These are phyloP conservation scores for Biston stratarius DNA, from an alignment of 2,888 invertebrate genomes.

Conservation along the genomic window DNA sequence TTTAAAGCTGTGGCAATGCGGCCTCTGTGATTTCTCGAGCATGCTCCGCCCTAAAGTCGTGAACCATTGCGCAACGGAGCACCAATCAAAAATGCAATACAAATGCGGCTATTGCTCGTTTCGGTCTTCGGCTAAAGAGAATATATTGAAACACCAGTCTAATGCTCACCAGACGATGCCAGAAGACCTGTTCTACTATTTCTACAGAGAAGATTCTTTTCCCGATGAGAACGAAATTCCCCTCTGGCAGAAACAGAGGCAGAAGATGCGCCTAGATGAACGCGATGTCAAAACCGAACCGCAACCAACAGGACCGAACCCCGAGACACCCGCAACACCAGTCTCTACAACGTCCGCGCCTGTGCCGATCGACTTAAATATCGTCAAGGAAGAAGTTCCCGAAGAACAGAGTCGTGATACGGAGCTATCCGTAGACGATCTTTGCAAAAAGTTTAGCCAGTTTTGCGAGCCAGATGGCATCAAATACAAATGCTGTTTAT, in stretches of 20 bases:
- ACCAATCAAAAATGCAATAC: slow-evolving; percentile 89
- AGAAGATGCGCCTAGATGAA: slow-evolving; percentile 49
- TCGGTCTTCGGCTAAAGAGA: slow-evolving; percentile 79
- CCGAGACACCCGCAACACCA: slow-evolving; percentile 21
- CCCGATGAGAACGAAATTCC: slow-evolving; percentile 68
- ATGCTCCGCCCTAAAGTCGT: slow-evolving; percentile 87
- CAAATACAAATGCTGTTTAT: slow-evolving; percentile 87
- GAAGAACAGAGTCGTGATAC: slow-evolving; percentile 39
- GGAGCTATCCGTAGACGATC: slow-evolving; percentile 58
- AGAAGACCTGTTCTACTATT: slow-evolving; percentile 80
- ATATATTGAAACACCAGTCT: slow-evolving; percentile 87
- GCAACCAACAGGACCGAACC: slow-evolving; percentile 36
- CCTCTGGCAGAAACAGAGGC: slow-evolving; percentile 71
- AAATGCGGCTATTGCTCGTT: slow-evolving; percentile 90
- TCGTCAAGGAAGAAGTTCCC: slow-evolving; percentile 70
- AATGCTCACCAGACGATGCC: slow-evolving; percentile 83
- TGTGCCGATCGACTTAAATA: slow-evolving; percentile 59
- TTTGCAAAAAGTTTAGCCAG: slow-evolving; percentile 66
- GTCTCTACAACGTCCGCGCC: slow-evolving; percentile 22
- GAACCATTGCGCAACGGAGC: slow-evolving; percentile 86
- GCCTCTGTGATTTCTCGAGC: slow-evolving; percentile 88
- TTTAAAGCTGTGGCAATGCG: slow-evolving; percentile 90
- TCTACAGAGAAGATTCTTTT: slow-evolving; percentile 79
- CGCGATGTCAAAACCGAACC: slow-evolving; percentile 56
- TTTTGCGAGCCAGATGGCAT: slow-evolving; percentile 84